These are phyloP conservation scores for Holothuria leucospilota DNA, from an alignment of 53 echinoderm and acorn worm species.

Conservation along the genomic window DNA sequence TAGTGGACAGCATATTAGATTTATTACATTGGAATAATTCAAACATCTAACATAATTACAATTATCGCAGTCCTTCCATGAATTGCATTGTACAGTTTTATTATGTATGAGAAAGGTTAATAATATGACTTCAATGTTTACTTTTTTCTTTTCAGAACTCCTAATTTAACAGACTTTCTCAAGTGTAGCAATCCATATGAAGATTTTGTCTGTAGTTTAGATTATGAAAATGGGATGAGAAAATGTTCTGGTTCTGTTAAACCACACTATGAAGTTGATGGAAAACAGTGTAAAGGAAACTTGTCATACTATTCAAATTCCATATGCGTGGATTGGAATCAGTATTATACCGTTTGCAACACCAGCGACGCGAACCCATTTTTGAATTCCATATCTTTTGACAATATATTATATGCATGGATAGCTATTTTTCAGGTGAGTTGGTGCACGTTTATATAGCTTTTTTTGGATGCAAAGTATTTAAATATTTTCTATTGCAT, in stretches of 20 bases:
- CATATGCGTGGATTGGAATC: conserved; percentile 92
- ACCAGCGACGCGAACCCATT: conserved; percentile 84
- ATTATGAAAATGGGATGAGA: conserved; percentile 69
- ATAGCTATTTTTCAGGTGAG: conserved; percentile 99
- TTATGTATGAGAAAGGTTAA: too few species aligned
- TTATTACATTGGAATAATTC: too few species aligned
- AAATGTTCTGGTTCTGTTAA: conserved; percentile 58
- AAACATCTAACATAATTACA: too few species aligned
- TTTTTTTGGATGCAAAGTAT: background rate
- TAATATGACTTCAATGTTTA: too few species aligned
- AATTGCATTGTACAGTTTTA: too few species aligned
- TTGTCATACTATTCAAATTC: conserved; percentile 37
- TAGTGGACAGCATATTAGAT: too few species aligned
- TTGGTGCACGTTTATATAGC: background rate
- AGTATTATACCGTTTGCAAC: conserved; percentile 87
- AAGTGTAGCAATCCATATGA: conserved; percentile 52
- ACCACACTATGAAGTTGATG: conserved; percentile 36
- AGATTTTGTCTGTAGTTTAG: conserved; percentile 83
- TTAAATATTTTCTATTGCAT: too few species aligned
- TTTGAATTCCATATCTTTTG: conserved; percentile 94
- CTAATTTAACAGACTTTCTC: conserved; percentile 63
- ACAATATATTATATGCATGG: conserved; percentile 99
- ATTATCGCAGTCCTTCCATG: too few species aligned
- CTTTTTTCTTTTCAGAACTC: conserved; percentile 42
- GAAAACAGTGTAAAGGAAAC: conserved; percentile 65